Evolutionary conservation across 2,113 vertebrate species (phyloP), one percentile per base, ranked within the genome.

Genomic region (Theristicus caerulescens): DNA sequence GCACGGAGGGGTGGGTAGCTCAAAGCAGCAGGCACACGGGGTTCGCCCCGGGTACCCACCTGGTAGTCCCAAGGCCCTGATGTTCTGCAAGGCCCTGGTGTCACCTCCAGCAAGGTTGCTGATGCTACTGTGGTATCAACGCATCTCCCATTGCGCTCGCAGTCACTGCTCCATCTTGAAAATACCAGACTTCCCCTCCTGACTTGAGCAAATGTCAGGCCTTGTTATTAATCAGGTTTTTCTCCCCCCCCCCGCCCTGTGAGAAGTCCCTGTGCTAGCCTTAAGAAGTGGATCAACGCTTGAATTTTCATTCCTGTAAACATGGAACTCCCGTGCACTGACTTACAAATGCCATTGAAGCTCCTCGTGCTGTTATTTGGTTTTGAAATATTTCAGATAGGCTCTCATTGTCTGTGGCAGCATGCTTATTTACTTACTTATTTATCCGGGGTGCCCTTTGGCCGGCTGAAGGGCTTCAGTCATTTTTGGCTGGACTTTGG

Each of bases 341-440:
- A 67, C 51, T 89, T 86, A 55, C 13, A 92, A 72, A 93, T 80
- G 76, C 69, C 29, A 9, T 32, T 89, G 89, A 92, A 93, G 71
- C 1, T 19, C 27, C 77, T 92, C 81, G 19, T 31, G 32, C 32
- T 82, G 36, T 61, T 93, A 2, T 13, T 94, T 91, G 38, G 21
- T 58, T 94, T 74, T 92, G 72, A 88, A 93, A 54, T 93, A 55
- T 57, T 95, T 84, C n/a, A 82, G 70, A 91, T 87, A 79, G 94
- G 61, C n/a, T 77, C 42, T 80, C 36, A n/a, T 73, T 95, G 86
- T 96, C 59, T 71, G 32, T 89, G 47, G 32, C 70, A 89, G 57
- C 40, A n/a, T 73, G 69, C 59, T 78, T 83, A 40, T 92, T 95
- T 95, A 65, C 86, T 94, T 94, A 66, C 69, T 81, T 72, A 69